These are phyloP conservation scores for Horisme vitalbata DNA, from an alignment of 2,888 invertebrate species.

Conservation along the genomic window DNA sequence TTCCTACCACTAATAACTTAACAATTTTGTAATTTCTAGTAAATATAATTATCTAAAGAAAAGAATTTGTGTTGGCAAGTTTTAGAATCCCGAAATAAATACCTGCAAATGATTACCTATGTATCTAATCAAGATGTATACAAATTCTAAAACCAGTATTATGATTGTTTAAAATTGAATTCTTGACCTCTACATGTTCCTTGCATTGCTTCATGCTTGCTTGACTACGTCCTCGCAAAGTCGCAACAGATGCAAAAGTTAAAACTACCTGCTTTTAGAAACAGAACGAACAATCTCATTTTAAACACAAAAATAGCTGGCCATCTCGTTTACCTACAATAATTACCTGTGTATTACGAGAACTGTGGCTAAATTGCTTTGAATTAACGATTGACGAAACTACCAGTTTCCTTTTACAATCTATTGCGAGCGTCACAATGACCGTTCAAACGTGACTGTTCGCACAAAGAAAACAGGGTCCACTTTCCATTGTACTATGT, in stretches of 20 bases:
- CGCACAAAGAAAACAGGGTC: conserved; percentile 12
- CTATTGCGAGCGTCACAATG: conserved; percentile 13
- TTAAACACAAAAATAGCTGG: conserved; percentile 8
- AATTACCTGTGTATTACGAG: conserved; percentile 20
- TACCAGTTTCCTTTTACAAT: conserved; percentile 29
- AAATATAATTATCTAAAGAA: too few species aligned
- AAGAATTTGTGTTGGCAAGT: too few species aligned
- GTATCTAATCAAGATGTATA: neutral
- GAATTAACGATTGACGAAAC: conserved; percentile 30
- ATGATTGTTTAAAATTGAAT: conserved; percentile 6
- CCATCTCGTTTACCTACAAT: conserved; percentile 16
- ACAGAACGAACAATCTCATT: conserved; percentile 16
- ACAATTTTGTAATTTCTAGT: too few species aligned
- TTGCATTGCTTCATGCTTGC: conserved; percentile 30
- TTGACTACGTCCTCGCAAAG: conserved; percentile 31
- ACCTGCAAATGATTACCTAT: neutral
- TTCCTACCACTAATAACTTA: too few species aligned
- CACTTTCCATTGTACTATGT: conserved; percentile 11
- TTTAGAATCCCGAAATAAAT: too few species aligned
- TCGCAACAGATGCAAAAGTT: conserved; percentile 21
- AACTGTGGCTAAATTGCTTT: conserved; percentile 25
- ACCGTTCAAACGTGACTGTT: conserved; percentile 3
- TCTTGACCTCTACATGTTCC: conserved; percentile 25
- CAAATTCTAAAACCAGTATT: conserved; percentile 9
- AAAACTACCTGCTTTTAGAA: conserved; percentile 16